A percentile compares a stretch with the other conserved stretches of the same genome.
These are phyloP conservation scores for Tribolium freemani DNA, from an alignment of 2,888 invertebrate species.

Conservation along the genomic window DNA sequence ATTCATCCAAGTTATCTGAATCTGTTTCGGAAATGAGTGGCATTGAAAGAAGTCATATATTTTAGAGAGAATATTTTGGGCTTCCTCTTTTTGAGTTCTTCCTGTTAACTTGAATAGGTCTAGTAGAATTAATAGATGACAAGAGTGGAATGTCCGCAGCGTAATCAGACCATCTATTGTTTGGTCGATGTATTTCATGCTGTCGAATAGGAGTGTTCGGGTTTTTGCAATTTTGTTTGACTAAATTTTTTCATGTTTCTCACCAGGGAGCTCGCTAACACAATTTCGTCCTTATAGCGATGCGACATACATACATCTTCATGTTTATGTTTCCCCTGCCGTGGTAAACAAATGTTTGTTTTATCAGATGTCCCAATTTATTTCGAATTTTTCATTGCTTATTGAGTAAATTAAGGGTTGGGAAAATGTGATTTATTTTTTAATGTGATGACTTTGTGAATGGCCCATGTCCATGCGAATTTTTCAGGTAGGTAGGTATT, in stretches of 20 bases:
- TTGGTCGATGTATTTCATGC: constrained; percentile 16
- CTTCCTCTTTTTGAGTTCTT: constrained; percentile 14
- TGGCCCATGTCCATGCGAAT: no score
- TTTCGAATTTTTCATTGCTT: no score
- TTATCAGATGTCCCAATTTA: no score
- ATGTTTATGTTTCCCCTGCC: not conserved
- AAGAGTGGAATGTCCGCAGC: constrained; percentile 20
- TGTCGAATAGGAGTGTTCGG: constrained; percentile 10
- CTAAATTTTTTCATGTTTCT: constrained; percentile 20
- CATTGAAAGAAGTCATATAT: constrained; percentile 17
- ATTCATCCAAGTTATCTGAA: constrained; percentile 11
- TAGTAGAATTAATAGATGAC: constrained; percentile 31
- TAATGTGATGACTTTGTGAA: no score
- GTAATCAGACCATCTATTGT: constrained; percentile 22
- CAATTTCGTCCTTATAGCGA: constrained; percentile 2
- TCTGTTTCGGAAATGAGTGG: constrained; percentile 6
- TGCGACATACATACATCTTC: constrained; percentile 5
- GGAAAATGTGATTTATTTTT: not conserved
- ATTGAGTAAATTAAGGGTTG: not conserved
- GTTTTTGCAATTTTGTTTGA: constrained; percentile 20
- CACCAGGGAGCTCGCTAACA: not conserved
- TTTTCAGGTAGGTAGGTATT: not conserved
- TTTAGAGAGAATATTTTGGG: constrained; percentile 3
- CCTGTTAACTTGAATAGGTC: constrained; percentile 20
- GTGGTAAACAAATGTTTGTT: not conserved